These are phyloP conservation scores for Beris chalybata DNA, from an alignment of 2,888 invertebrate genomes.

Conservation along the genomic window DNA sequence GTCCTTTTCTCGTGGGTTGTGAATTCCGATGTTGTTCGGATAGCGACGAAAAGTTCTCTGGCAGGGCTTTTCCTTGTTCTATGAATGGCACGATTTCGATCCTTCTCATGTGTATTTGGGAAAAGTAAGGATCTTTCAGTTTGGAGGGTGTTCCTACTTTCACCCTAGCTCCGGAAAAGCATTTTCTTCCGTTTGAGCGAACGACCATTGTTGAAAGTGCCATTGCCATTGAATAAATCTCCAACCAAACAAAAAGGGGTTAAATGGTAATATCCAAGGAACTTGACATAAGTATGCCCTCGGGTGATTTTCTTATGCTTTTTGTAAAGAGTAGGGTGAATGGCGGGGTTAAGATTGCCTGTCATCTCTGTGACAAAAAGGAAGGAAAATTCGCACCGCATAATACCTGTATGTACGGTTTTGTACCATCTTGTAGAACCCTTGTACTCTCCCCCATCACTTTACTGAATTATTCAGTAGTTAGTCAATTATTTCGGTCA, in stretches of 20 bases:
- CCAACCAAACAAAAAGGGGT: conserved; percentile 38
- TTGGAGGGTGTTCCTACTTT: neutral
- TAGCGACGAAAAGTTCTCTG: neutral
- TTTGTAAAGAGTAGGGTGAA: too few species aligned
- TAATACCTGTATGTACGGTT: too few species aligned
- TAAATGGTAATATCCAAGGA: conserved; percentile 38
- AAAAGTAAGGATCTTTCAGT: neutral
- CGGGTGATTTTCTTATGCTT: conserved; percentile 27
- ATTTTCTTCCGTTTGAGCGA: conserved; percentile 11
- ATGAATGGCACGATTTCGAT: neutral
- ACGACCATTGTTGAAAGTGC: conserved; percentile 35
- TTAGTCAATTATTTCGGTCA: too few species aligned
- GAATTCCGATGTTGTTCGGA: neutral
- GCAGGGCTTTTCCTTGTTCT: neutral
- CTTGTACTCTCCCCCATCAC: too few species aligned
- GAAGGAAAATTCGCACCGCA: too few species aligned
- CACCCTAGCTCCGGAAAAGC: neutral
- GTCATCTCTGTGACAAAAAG: too few species aligned
- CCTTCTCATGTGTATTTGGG: neutral
- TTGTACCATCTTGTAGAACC: too few species aligned
- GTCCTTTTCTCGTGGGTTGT: neutral
- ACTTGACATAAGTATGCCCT: conserved; percentile 38
- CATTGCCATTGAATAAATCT: conserved; percentile 38
- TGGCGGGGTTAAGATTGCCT: too few species aligned
- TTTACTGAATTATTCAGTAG: too few species aligned